Evolutionary conservation across 2,888 invertebrate species (phyloP).

Genomic region (Allacma fusca): DNA sequence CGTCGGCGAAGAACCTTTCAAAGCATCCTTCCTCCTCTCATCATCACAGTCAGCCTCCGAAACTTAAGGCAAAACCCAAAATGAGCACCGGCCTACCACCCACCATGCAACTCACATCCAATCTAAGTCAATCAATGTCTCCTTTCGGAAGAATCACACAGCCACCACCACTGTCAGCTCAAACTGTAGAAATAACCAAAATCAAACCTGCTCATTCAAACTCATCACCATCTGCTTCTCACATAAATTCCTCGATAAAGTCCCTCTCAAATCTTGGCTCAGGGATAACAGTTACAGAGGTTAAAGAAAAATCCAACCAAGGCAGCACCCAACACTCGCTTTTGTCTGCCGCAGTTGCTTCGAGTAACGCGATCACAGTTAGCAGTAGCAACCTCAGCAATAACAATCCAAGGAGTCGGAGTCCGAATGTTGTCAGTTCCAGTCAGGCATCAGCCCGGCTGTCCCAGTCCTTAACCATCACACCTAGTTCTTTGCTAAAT

Average conservation of each 20-base stretch:
- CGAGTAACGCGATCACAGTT: background rate
- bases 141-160: slow-evolving; percentile 23
- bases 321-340: background rate
- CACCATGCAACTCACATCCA: slow-evolving; percentile 3
- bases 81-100: background rate
- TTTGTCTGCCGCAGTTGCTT: background rate
- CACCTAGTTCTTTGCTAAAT: slow-evolving; percentile 37
- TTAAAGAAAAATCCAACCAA: slow-evolving; percentile 44
- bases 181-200: slow-evolving; percentile 53
- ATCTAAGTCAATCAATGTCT: slow-evolving; percentile 20
- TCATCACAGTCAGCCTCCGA: slow-evolving; percentile 23
- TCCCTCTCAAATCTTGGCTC: slow-evolving; percentile 45
- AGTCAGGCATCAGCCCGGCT: background rate
- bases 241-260: slow-evolving; percentile 34
- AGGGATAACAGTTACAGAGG: slow-evolving; percentile 54
- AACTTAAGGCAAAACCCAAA: slow-evolving; percentile 41
- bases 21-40: background rate
- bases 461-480: slow-evolving; percentile 32
- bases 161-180: slow-evolving; percentile 23
- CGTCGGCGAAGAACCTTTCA: background rate
- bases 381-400: slow-evolving; percentile 8
- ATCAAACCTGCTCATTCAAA: slow-evolving; percentile 44
- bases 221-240: slow-evolving; percentile 28
- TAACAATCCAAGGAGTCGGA: slow-evolving; percentile 34
- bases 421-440: slow-evolving; percentile 33